Conservation (phyloP, 2,797 vertebrate genomes). For the Sphenopsis melanotis region DNA sequence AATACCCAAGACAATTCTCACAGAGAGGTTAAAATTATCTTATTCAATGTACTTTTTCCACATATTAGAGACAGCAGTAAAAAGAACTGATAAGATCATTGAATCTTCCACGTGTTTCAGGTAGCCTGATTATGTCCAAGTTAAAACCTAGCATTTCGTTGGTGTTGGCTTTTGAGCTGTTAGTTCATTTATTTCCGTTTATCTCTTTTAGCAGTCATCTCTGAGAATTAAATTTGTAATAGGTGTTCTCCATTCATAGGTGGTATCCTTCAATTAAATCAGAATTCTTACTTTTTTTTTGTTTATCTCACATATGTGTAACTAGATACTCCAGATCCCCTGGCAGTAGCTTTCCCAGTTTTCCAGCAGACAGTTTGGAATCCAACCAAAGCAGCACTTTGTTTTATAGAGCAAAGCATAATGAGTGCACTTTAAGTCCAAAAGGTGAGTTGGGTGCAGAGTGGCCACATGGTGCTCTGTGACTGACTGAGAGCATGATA, state of each 20-base stretch:
- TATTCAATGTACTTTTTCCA: not conserved
- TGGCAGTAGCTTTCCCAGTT: not conserved
- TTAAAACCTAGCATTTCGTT: not conserved
- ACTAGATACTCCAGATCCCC: not conserved
- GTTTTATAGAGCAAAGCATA: not conserved
- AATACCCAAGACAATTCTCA: not conserved
- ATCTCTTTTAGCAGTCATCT: not conserved
- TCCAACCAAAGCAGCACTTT: not conserved
- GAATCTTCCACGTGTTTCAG: not conserved
- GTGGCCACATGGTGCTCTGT: not conserved
- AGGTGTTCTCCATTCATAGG: not conserved
- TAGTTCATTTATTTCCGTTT: not conserved
- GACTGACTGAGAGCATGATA: not conserved
- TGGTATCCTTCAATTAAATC: not conserved
- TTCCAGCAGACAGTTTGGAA: not conserved
- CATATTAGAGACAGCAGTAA: not conserved
- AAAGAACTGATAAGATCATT: not conserved
- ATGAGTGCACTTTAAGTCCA: not conserved
- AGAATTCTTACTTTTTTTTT: not conserved
- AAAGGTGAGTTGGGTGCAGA: not conserved
- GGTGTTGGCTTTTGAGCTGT: not conserved
- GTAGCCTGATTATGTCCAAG: not conserved
- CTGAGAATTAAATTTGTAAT: not conserved
- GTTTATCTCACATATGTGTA: not conserved
- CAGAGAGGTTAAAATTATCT: not conserved